phyloP scores from a whole-genome alignment of 2,113 vertebrate genomes.

The Fulmarus glacialis region DNA sequence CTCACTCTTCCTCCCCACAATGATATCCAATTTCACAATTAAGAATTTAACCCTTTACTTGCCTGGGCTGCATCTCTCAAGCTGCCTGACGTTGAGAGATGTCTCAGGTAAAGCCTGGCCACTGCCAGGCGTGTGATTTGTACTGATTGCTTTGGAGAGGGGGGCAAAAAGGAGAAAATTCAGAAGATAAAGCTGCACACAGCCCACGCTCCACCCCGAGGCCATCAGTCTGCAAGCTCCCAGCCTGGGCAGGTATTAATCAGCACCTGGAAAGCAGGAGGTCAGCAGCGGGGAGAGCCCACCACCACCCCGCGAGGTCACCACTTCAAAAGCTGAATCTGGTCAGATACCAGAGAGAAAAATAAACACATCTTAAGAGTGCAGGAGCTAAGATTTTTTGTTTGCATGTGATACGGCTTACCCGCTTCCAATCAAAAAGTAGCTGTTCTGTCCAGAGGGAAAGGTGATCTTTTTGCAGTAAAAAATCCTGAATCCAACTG shows the following conservation, averaged over 20 bases:
- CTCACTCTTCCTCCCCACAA: neutral
- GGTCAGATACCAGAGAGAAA: neutral
- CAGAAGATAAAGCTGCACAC: neutral
- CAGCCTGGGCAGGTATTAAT: neutral
- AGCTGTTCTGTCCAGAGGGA: neutral
- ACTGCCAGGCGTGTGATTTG: accelerated
- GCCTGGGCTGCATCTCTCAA: neutral
- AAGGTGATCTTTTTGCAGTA: neutral
- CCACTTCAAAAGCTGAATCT: neutral
- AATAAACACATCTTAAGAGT: neutral
- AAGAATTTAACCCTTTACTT: neutral
- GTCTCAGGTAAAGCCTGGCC: neutral
- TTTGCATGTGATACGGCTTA: neutral
- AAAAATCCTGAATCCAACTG: neutral
- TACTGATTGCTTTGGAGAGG: neutral
- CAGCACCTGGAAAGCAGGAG: neutral
- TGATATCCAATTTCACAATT: neutral
- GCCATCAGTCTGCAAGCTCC: neutral
- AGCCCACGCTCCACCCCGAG: neutral
- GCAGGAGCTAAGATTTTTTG: neutral
- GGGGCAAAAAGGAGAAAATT: neutral
- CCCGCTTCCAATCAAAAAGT: neutral
- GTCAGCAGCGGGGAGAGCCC: neutral
- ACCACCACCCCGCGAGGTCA: neutral
- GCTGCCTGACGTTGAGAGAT: neutral